Evolutionary conservation across 2,797 vertebrate genomes (phyloP).

Genomic region (Alcedo quadribrachys): DNA sequence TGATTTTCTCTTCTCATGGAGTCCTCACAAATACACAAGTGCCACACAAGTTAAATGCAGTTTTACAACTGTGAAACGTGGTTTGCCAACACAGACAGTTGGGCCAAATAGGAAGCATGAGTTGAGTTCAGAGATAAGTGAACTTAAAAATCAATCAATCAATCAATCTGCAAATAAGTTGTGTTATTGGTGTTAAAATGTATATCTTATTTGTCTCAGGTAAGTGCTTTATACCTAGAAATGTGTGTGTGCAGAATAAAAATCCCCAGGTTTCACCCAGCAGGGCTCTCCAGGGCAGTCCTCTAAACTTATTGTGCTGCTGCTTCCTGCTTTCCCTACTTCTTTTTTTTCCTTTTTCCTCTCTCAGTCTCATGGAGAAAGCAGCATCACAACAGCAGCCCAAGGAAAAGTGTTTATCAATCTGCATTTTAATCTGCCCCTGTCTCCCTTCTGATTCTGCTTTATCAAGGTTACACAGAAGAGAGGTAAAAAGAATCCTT

Average conservation of each 20-base stretch:
- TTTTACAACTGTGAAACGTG: neutral
- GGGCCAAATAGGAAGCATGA: accelerated
- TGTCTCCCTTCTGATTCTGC: neutral
- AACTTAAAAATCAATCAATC: neutral
- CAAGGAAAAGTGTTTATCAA: neutral
- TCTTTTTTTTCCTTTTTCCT: neutral
- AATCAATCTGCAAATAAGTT: neutral
- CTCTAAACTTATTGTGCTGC: neutral
- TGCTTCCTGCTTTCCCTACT: neutral
- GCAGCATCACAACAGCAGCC: neutral
- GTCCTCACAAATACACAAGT: accelerated
- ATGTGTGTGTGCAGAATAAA: neutral
- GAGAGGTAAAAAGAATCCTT: neutral
- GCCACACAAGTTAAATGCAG: neutral
- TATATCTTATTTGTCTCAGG: neutral
- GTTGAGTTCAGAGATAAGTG: neutral
- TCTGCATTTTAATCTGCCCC: neutral
- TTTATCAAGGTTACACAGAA: neutral
- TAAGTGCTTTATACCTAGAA: neutral
- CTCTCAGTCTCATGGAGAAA: neutral
- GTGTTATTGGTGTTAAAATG: neutral
- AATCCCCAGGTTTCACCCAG: neutral
- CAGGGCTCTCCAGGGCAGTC: neutral
- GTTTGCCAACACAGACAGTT: neutral
- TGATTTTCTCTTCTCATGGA: neutral